Evolutionary conservation across 2,797 vertebrate genomes (phyloP).

Genomic region (Acanthopagrus latus): DNA sequence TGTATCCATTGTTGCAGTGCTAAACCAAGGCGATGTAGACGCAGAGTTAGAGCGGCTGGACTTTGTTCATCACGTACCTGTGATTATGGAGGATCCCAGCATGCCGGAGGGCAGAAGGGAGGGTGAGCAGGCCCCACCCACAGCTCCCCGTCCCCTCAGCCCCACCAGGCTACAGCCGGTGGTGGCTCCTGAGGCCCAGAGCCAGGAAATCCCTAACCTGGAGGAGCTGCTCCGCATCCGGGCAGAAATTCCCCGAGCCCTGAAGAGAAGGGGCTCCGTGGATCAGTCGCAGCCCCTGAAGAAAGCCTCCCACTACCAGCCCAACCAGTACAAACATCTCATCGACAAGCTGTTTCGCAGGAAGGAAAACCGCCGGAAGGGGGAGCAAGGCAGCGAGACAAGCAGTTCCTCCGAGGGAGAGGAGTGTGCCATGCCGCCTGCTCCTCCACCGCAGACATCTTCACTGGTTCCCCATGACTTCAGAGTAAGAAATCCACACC

Average conservation of each 20-base stretch:
- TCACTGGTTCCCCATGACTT: conserved; percentile 38
- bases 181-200: conserved; percentile 86
- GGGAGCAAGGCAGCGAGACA: conserved; percentile 64
- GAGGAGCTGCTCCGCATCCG: conserved; percentile 88
- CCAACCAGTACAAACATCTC: conserved; percentile 91
- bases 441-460: conserved; percentile 4
- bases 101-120: conserved; percentile 2
- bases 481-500: conserved; percentile 58
- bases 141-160: conserved; percentile 88
- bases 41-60: conserved; percentile 81
- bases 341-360: conserved; percentile 89
- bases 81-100: conserved; percentile 21
- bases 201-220: conserved; percentile 78
- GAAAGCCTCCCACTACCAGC: conserved; percentile 78
- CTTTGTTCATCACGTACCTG: conserved; percentile 29
- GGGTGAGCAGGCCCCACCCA: not conserved
- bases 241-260: conserved; percentile 91
- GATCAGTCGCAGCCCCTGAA: conserved; percentile 79
- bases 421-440: conserved; percentile 51
- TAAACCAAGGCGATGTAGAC: conserved; percentile 79
- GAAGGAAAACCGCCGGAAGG: conserved; percentile 54
- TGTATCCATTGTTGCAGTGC: conserved; percentile 57
- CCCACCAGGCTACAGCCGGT: conserved; percentile 92
- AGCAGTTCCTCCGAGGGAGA: conserved; percentile 83
- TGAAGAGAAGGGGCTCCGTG: conserved; percentile 90